These are phyloP conservation scores for Pterocles burchelli DNA, from an alignment of 2,113 vertebrate genomes.

Conservation along the genomic window DNA sequence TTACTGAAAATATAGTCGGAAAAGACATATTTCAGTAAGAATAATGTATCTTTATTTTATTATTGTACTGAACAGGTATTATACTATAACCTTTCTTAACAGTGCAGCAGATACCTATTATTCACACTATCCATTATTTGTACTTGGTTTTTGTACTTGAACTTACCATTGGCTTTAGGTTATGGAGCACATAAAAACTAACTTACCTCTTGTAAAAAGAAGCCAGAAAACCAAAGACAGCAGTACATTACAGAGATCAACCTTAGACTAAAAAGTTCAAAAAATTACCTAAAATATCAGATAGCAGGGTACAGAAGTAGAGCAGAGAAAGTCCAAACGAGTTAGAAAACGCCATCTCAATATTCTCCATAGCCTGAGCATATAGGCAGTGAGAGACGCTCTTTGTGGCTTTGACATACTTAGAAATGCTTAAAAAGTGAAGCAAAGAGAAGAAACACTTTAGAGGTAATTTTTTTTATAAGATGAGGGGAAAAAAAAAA, in stretches of 20 bases:
- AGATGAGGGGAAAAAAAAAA: not conserved
- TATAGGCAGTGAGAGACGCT: not conserved
- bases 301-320: not conserved
- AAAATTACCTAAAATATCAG: not conserved
- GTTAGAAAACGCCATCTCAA: not conserved
- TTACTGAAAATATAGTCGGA: not conserved
- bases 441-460: not conserved
- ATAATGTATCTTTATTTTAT: not conserved
- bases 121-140: not conserved
- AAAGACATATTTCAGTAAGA: not conserved
- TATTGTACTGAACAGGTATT: not conserved
- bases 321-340: not conserved
- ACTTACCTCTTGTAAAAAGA: not conserved
- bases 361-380: not conserved
- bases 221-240: not conserved
- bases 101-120: not conserved
- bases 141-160: not conserved
- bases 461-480: not conserved
- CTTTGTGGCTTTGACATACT: not conserved
- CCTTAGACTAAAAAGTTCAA: not conserved
- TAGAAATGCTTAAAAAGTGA: not conserved
- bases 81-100: not conserved
- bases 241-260: not conserved
- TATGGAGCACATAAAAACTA: not conserved
- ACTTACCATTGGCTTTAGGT: not conserved